Evolutionary conservation across 2,113 vertebrate genomes (phyloP).

Genomic region (Peromyscus polionotus): DNA sequence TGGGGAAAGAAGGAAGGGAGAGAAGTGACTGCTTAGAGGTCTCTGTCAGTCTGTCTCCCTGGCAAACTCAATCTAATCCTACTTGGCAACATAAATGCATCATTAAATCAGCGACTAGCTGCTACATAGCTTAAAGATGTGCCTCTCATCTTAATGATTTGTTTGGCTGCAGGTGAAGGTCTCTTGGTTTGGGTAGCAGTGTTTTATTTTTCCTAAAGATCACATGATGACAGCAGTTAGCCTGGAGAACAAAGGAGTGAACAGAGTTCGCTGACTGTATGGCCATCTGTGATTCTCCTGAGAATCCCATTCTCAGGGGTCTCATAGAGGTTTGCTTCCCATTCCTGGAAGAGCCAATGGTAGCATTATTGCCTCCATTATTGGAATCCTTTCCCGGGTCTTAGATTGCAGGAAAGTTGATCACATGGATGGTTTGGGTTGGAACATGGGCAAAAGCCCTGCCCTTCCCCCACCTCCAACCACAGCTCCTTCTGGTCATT

Average conservation of each 20-base stretch:
- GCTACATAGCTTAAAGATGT: background rate
- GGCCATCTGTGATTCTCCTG: background rate
- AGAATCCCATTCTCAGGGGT: background rate
- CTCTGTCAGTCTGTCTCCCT: background rate
- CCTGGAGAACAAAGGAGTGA: background rate
- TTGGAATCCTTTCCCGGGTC: background rate
- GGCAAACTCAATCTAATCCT: background rate
- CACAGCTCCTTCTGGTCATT: background rate
- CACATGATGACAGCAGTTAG: background rate
- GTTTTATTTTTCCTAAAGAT: constrained; percentile 22
- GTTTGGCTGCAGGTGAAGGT: background rate
- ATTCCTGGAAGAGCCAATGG: background rate
- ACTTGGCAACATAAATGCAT: background rate
- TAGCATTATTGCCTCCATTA: background rate
- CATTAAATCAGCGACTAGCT: background rate
- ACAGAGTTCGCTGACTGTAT: background rate
- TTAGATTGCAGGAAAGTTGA: background rate
- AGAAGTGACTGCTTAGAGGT: background rate
- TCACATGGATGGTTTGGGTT: background rate
- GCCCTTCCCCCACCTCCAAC: background rate
- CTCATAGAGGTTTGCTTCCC: background rate
- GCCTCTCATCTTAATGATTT: background rate
- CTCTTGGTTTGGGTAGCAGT: background rate
- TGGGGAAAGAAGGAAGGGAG: background rate
- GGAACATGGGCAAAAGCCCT: background rate